Conservation (phyloP, 2,113 vertebrate species). For the Tragulus kanchil region DNA sequence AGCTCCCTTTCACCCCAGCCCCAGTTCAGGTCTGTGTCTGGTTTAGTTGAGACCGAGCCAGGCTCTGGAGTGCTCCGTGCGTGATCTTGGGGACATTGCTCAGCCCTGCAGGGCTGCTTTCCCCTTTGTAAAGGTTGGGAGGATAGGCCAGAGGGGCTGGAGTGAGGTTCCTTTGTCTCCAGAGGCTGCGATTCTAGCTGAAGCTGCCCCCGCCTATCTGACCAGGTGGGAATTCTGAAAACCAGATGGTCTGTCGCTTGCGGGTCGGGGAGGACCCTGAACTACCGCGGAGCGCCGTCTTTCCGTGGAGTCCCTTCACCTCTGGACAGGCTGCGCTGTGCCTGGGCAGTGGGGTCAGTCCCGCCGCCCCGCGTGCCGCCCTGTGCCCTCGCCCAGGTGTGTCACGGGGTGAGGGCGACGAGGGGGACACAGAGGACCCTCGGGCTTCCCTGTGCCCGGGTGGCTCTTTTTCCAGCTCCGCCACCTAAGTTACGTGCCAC, state of each 20-base stretch:
- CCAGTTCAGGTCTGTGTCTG: not conserved
- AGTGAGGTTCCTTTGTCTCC: not conserved
- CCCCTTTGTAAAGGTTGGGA: accelerated
- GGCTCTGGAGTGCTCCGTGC: not conserved
- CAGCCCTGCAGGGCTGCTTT: not conserved
- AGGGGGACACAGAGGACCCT: not conserved
- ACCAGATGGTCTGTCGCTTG: not conserved
- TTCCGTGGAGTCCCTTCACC: not conserved
- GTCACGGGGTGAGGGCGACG: too few relatives aligned
- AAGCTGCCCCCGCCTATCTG: accelerated
- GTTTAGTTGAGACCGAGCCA: not conserved
- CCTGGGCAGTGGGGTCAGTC: accelerated
- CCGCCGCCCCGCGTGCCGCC: too few relatives aligned
- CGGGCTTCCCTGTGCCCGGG: not conserved
- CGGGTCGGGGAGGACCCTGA: accelerated
- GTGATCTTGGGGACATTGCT: not conserved
- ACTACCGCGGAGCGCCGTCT: not conserved
- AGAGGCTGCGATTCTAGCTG: not conserved
- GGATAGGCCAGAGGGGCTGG: not conserved
- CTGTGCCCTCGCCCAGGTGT: accelerated
- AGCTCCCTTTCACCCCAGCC: too few relatives aligned
- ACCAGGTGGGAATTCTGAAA: not conserved
- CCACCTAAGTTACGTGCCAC: slow-evolving; percentile 85
- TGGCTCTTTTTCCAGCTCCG: slow-evolving; percentile 78
- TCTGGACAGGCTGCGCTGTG: accelerated